These are phyloP conservation scores for Choristoneura fumiferana DNA, from an alignment of 1,140 invertebrate species.

Conservation along the genomic window DNA sequence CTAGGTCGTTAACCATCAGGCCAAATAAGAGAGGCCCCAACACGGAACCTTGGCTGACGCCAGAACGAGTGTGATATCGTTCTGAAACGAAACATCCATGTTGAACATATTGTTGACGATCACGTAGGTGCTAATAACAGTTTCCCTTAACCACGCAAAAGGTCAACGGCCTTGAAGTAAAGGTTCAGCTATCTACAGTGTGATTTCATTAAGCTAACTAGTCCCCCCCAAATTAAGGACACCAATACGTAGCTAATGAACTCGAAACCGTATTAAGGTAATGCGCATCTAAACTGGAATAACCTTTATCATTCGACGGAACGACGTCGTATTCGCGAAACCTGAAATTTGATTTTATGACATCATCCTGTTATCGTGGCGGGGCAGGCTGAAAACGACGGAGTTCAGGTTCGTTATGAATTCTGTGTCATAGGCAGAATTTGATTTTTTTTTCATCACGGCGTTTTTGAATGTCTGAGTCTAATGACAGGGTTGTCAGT, in stretches of 20 bases:
- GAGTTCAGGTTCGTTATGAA: constrained; percentile 16
- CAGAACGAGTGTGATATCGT: too few relatives aligned
- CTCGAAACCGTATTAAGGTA: constrained; percentile 9
- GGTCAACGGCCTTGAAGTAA: too few relatives aligned
- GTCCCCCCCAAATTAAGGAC: not conserved
- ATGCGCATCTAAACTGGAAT: constrained; percentile 14
- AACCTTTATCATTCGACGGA: constrained; percentile 15
- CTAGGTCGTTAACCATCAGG: too few relatives aligned
- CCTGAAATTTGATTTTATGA: constrained; percentile 19
- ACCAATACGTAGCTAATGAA: not conserved
- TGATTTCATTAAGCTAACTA: not conserved
- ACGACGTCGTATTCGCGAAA: constrained; percentile 16
- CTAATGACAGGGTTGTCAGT: not conserved
- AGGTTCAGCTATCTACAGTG: too few relatives aligned
- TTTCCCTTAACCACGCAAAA: too few relatives aligned
- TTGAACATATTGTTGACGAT: too few relatives aligned
- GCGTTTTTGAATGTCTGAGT: not conserved
- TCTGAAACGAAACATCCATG: too few relatives aligned
- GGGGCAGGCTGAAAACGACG: constrained; percentile 10
- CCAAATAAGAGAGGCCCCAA: too few relatives aligned
- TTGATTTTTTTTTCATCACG: constrained; percentile 1
- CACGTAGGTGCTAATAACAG: too few relatives aligned
- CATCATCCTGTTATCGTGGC: constrained; percentile 16
- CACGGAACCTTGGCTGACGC: too few relatives aligned
- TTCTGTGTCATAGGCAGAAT: constrained; percentile 18